Base-by-base conservation (phyloP, 1,140 invertebrate genomes). In the Palaemon carinicauda region DNA sequence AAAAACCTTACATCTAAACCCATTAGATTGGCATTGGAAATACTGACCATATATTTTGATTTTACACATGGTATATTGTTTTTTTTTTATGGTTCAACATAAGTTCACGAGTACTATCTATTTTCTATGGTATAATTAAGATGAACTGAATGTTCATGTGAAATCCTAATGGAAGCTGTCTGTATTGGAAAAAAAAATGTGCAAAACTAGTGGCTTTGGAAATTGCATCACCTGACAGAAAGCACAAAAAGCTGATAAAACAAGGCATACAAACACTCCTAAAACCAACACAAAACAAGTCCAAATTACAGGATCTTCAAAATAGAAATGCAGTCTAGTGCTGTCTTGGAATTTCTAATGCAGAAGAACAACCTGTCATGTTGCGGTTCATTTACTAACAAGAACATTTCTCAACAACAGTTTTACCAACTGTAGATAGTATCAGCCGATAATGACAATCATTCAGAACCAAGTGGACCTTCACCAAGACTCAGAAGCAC, bases 251-350 rank as follows among this genome's bases (percentile, higher is more conserved):
- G 9, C 33, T 31, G 31, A 77, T 31, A 77, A 77, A 77, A 77
- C 74, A 77, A 41, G 74, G 74, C 50, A 12, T 77, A 77, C 74
- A 77, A 77, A 77, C 74, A 52, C 74, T 77, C n/a, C 71, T 77
- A 77, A 31, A 41, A 77, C 33, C 74, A 77, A 31, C 74, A 50
- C 74, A 77, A 77, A 77, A 15, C 74, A 41, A 31, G 74, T 77
- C 74, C 31, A 77, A 77, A 77, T 31, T 77, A 41, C 74, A 31
- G 74, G 74, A 77, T 77, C 74, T 31, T 77, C 74, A 77, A 50
- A 77, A 77, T 31, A 77, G 74, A 77, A 31, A 73, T 73, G 69
- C 69, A 77, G 74, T 77, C 33, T 12, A 77, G 74, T 31, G 74
- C 50, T 77, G n/a, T n/a, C n/a, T n/a, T n/a, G n/a, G n/a, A n/a